Evolutionary conservation across 1,140 invertebrate genomes (phyloP).

Genomic region (Penaeus indicus): DNA sequence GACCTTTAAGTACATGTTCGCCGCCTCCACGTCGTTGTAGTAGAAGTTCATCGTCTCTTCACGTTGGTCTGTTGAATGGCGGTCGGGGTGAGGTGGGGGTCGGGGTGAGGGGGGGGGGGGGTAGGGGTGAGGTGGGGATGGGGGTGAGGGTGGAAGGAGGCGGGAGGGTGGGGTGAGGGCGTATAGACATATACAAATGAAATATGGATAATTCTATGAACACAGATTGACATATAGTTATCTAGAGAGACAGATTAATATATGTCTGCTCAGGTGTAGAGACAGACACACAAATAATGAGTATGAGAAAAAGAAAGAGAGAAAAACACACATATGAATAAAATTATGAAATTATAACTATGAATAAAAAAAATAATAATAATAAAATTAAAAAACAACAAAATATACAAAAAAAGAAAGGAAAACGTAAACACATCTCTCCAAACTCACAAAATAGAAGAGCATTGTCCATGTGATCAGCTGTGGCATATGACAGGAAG

Average conservation of each 20-base stretch:
- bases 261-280: too few species aligned
- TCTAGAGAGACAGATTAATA: too few species aligned
- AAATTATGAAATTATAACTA: background rate
- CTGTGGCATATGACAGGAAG: conserved; percentile 54
- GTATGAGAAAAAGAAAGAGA: background rate
- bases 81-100: background rate
- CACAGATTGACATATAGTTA: too few species aligned
- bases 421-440: too few species aligned
- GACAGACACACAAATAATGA: background rate
- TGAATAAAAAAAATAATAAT: background rate
- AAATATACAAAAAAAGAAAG: too few species aligned
- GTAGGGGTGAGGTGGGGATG: background rate
- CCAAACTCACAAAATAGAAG: conserved; percentile 47
- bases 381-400: too few species aligned
- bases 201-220: too few species aligned
- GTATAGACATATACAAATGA: too few species aligned
- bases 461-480: conserved; percentile 42
- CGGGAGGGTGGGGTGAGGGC: too few species aligned
- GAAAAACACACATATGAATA: background rate
- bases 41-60: conserved; percentile 49
- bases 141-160: background rate
- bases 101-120: background rate
- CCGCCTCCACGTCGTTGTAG: conserved; percentile 51
- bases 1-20: conserved; percentile 25
- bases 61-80: conserved; percentile 29